Evolutionary conservation across 2,888 invertebrate species (phyloP), one percentile per base, ranked within the genome.

Genomic region (Pyrgus malvae): DNA sequence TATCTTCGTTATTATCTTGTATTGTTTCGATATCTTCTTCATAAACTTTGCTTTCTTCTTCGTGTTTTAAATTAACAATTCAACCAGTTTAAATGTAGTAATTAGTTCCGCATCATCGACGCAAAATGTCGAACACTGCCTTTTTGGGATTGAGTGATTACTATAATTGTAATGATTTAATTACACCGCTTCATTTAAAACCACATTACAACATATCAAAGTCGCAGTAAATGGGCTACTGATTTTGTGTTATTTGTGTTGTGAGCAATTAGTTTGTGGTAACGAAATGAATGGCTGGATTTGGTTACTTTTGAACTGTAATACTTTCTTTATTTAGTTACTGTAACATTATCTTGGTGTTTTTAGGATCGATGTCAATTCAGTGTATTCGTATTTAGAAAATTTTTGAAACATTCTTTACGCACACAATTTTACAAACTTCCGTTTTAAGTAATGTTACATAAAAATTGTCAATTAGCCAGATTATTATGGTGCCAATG

Each of bases 141-240:
- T 46, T 53, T 46, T 53, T 46, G 40, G 45, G 45, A 53, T 53
- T 53, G 53, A 53, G 45, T 46, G 38, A 53, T 46, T 38, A 53
- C 29, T 29, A 9, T 46, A 48, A 54, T 48, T 54, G 54, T 48
- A 41, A 48, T 41, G 41, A 41, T 41, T 48, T 46, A 54, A 54
- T 54, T 54, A 41, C 38, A 31, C 16, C 19, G 23, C 31, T 40
- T 23, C 53, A 19, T 40, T 51, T 46, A 46, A 40, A 31, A 45
- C 7, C 37, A 37, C 31, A 45, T 45, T 23, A 53, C 31, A 29
- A 17, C 38, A 45, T 45, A 31, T 45, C 16, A 31, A 53, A 21
- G 31, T 12, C n/a, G 12, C 21, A 41, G 21, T 31, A 23, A 41
- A 23, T 19, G 49, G 12, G 1, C 8, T 29, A n/a, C 6, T 40